Base-by-base conservation (phyloP, 1,140 invertebrate species). In the Cylas formicarius region DNA sequence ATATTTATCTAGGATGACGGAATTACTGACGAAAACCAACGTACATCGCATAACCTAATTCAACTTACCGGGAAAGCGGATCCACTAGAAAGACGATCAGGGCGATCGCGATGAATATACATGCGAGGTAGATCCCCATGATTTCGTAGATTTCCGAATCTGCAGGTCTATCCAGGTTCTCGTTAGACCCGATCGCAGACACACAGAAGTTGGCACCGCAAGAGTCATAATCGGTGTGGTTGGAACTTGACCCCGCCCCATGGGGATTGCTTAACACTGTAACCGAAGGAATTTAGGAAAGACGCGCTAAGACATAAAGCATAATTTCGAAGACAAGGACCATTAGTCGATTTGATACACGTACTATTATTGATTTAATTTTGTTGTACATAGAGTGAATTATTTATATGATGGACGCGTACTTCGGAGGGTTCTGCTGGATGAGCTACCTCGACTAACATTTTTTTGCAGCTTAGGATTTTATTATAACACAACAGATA, bases 31-130 rank as follows among this genome's bases (percentile, higher is more conserved):
- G n/a, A n/a, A n/a, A n/a, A n/a, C n/a, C n/a, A n/a, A n/a, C n/a
- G n/a, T n/a, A n/a, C n/a, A n/a, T n/a, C n/a, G n/a, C n/a, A n/a
- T n/a, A n/a, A n/a, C n/a, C n/a, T n/a, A n/a, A n/a, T n/a, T 13
- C 20, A 27, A 9, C 50, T 48, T 69, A 87, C 78, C 86, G 84
- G 44, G 85, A 85, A 0, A 95, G 73, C 6, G 90, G 86, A 71
- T 97, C 92, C 17, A 98, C 78, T 38, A 95, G 82, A 4, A 92
- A 58, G 2, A 82, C 83, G 27, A 97, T 82, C 51, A 96, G 82
- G 18, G 88, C 69, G 0, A 90, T 82, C 2, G 90, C 91, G 2
- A 90, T 67, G 18, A 90, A 59, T 11, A 93, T 84, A 60, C 87
- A 94, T 0, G 76, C 80, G 14, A 95, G 69, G 65, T 95, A 96